Evolutionary conservation across 2,113 vertebrate species (phyloP).

Genomic region (Acanthochromis polyacanthus): DNA sequence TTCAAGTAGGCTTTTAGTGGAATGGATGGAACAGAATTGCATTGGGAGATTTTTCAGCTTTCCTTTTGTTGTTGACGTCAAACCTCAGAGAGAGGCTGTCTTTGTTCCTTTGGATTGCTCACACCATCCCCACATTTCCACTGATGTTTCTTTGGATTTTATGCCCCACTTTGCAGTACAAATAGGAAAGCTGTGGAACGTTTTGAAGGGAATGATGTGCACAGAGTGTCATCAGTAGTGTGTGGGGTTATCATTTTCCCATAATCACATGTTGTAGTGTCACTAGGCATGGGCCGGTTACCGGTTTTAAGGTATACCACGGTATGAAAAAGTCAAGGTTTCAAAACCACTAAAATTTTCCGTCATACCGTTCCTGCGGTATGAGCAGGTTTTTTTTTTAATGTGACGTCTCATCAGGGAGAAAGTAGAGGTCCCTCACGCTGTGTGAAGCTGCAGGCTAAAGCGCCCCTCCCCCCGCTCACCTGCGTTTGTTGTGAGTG

Average conservation of each 20-base stretch:
- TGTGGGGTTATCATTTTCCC: background rate
- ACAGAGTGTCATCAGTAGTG: background rate
- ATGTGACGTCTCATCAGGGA: too few species aligned
- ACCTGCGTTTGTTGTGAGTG: too few species aligned
- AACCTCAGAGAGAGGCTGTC: background rate
- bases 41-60: background rate
- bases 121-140: background rate
- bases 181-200: background rate
- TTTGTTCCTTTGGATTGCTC: background rate
- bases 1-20: background rate
- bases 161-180: background rate
- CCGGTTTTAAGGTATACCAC: too few species aligned
- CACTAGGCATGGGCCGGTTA: too few species aligned
- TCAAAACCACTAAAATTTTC: too few species aligned
- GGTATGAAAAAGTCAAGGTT: too few species aligned
- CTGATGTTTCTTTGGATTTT: background rate
- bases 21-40: background rate
- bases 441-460: too few species aligned
- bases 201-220: background rate
- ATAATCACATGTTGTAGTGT: slow-evolving; percentile 12
- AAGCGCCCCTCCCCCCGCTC: too few species aligned
- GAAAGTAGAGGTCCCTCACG: too few species aligned
- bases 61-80: slow-evolving; percentile 19
- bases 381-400: too few species aligned
- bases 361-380: too few species aligned